Conservation (phyloP, 2,797 vertebrate species). For the Manis pentadactyla region DNA sequence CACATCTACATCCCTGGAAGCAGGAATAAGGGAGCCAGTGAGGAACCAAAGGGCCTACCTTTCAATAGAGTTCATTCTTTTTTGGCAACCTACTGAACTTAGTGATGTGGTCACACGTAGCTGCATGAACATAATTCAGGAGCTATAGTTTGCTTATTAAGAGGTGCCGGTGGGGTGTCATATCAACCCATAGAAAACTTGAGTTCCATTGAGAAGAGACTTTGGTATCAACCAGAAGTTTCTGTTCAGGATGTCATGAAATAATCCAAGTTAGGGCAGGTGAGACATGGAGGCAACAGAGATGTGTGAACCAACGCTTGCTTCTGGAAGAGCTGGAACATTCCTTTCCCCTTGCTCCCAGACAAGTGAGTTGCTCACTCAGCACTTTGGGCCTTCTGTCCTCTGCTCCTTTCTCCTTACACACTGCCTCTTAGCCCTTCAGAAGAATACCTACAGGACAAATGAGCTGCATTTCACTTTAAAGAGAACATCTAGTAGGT, state of each 20-base stretch:
- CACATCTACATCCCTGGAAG: background rate
- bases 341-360: too few relatives aligned
- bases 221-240: too few relatives aligned
- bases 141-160: background rate
- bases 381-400: background rate
- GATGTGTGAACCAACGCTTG: fast-evolving
- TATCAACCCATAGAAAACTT: too few relatives aligned
- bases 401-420: too few relatives aligned
- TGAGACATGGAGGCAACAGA: fast-evolving
- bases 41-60: background rate
- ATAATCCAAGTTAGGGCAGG: background rate
- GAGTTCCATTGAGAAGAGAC: background rate
- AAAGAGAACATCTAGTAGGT: background rate
- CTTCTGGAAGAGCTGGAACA: too few relatives aligned
- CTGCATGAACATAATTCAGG: background rate
- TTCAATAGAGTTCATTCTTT: background rate
- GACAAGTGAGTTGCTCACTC: background rate
- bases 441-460: too few relatives aligned
- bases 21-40: background rate
- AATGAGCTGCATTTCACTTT: background rate
- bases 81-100: background rate
- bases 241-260: background rate
- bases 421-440: too few relatives aligned
- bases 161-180: background rate
- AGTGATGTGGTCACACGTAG: too few relatives aligned